Evolutionary conservation across 2,888 invertebrate species (phyloP).

Genomic region (Microdon myrmicae): DNA sequence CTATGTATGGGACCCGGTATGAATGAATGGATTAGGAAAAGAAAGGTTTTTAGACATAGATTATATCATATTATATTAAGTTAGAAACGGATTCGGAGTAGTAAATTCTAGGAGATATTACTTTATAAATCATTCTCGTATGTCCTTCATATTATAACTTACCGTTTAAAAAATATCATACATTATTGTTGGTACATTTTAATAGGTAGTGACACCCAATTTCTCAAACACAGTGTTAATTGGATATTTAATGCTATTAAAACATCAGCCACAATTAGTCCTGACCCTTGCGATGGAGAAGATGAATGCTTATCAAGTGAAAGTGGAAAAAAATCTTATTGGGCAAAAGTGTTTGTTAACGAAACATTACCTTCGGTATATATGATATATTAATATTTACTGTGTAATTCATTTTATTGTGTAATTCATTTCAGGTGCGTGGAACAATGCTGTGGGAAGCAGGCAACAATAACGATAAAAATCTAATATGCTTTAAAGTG

Average conservation of each 20-base stretch:
- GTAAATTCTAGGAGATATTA: no score
- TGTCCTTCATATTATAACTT: no score
- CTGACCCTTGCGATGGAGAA: conserved; percentile 62
- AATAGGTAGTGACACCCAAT: conserved; percentile 58
- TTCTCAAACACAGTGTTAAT: conserved; percentile 60
- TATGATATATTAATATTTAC: conserved; percentile 12
- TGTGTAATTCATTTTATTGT: neutral
- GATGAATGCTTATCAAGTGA: conserved; percentile 58
- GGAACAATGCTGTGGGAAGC: conserved; percentile 64
- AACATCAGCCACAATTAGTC: conserved; percentile 59
- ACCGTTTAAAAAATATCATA: no score
- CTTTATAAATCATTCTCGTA: no score
- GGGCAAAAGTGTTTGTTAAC: conserved; percentile 60
- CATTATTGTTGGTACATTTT: neutral
- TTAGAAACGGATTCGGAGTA: no score
- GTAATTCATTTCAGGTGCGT: conserved; percentile 61
- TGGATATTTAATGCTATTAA: conserved; percentile 62
- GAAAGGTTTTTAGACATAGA: no score
- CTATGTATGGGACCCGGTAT: no score
- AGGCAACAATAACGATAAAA: conserved; percentile 55
- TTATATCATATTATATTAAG: no score
- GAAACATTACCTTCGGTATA: conserved; percentile 60
- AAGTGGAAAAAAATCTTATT: conserved; percentile 58
- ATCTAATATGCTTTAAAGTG: conserved; percentile 63
- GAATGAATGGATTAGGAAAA: no score